These are phyloP conservation scores for Butorides virescens DNA, from an alignment of 2,113 vertebrate species.

Conservation along the genomic window DNA sequence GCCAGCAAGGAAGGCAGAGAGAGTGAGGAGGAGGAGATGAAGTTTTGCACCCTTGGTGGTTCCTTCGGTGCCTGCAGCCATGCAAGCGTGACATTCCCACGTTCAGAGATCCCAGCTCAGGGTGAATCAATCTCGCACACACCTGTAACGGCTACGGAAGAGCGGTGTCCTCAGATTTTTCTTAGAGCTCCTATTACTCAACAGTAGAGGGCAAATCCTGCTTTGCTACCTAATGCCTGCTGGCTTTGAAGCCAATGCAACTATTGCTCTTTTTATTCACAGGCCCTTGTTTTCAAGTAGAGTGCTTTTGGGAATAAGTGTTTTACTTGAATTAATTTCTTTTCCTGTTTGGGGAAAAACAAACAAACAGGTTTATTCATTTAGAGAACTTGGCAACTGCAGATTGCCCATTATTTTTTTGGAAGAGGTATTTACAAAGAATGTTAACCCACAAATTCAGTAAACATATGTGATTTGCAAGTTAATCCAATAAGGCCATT, in stretches of 20 bases:
- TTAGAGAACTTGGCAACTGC: constrained; percentile 12
- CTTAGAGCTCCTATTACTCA: not conserved
- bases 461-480: not conserved
- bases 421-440: not conserved
- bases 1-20: not conserved
- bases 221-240: not conserved
- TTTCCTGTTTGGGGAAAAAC: constrained; percentile 23
- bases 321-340: constrained; percentile 43
- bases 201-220: not conserved
- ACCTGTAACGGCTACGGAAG: not conserved
- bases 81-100: rapidly evolving
- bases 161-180: not conserved
- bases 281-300: constrained; percentile 3
- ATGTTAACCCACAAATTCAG: not conserved
- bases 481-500: not conserved
- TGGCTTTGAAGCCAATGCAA: not conserved
- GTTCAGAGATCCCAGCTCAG: not conserved
- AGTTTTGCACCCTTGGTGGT: not conserved
- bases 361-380: constrained; percentile 32
- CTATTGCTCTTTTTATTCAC: not conserved
- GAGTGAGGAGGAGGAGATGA: rapidly evolving
- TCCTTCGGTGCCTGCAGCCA: not conserved
- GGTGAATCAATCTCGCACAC: not conserved
- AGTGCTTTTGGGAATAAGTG: not conserved
- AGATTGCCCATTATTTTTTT: not conserved